Evolutionary conservation across 2,113 vertebrate species (phyloP), one percentile per base, ranked within the genome.

Genomic region (Salvelinus namaycush): DNA sequence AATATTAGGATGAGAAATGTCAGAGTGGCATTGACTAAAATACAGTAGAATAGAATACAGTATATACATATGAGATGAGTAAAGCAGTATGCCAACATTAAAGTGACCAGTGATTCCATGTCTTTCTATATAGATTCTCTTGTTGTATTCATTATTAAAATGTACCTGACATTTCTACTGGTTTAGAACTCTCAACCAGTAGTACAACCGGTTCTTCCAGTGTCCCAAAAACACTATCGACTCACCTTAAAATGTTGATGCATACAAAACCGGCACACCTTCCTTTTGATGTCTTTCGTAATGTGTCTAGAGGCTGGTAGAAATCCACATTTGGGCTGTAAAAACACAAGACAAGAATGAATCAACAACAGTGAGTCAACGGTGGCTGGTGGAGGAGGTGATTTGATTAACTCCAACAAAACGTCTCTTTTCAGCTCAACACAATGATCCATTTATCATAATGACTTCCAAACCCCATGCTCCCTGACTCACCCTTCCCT

Each of bases 261-360:
- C 97, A 99, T 98, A 86, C 98, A 99, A 89, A 97, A 99, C 24
- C 98, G 96, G 82, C 98, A 99, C 86, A 99, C 95, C 86, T 93
- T 96, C 80, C 92, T 94, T 88, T 99, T 99, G 84, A 97, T 90
- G 83, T 98, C 97, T 81, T 97, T 97, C 2, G 95, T 95, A 75
- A 98, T 92, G 1, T 95, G 93, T 84, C 94, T 94, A 54, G 96
- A 96, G 76, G 94, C 95, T 26, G 98, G 98, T 83, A 99, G 93
- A 91, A 99, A 99, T 27, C 98, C 98, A 89, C 98, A 99, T 85
- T 99, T 99, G 29, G 98, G 97, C 98, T 99, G 86, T 68, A 79
- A 80, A 80, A 39, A 34, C 84, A 82, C 70, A 44, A 18, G 11
- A 69, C 60, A 7, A 49, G 39, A 51, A 20, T 9, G 34, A 39